These are phyloP conservation scores for Auanema sp. DNA, from an alignment of 2,888 invertebrate genomes.

Conservation along the genomic window DNA sequence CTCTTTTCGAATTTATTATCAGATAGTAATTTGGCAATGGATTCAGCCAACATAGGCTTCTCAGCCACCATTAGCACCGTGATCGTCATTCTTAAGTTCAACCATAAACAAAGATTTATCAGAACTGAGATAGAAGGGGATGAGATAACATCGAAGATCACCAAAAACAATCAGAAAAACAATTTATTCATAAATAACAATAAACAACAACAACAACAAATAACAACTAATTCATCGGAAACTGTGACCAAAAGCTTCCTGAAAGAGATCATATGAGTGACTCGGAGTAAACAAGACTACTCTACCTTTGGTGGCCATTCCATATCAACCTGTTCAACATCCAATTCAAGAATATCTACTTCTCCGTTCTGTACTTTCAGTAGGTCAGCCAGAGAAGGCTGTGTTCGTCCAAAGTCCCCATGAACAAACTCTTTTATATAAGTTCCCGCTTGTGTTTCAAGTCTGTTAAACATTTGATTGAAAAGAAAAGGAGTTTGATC, in stretches of 20 bases:
- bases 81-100: constrained; percentile 38
- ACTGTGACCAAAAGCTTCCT: not conserved
- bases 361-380: constrained; percentile 70
- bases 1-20: constrained; percentile 78
- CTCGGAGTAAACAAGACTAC: constrained; percentile 1
- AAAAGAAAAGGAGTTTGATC: not conserved
- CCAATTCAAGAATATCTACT: constrained; percentile 87
- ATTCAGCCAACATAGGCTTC: constrained; percentile 94
- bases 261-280: not conserved
- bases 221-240: not conserved
- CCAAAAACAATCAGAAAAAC: not conserved
- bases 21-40: constrained; percentile 88
- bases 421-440: constrained; percentile 97
- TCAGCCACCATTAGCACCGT: constrained; percentile 84
- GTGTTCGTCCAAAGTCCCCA: constrained; percentile 88
- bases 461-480: constrained; percentile 18
- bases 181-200: constrained; percentile 18
- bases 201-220: constrained; percentile 13
- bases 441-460: constrained; percentile 63
- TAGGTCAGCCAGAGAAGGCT: constrained; percentile 73
- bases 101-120: not conserved
- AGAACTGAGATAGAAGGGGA: constrained; percentile 4
- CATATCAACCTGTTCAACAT: constrained; percentile 79
- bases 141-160: not conserved
- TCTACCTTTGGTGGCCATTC: constrained; percentile 73